These are phyloP conservation scores for Channa striata DNA, from an alignment of 2,797 vertebrate species.

Conservation along the genomic window DNA sequence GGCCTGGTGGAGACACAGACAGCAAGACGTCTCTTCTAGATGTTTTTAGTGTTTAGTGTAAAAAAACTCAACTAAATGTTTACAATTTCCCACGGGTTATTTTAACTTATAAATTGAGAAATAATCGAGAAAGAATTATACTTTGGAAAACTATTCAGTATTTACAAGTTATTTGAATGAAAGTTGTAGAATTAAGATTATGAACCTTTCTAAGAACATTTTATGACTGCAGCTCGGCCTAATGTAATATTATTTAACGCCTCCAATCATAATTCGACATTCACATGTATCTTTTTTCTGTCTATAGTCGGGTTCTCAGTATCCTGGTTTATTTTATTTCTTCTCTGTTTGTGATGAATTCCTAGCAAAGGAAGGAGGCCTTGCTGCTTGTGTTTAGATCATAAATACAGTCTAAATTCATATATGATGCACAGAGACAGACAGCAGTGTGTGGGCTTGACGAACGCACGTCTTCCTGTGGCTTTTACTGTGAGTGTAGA, in stretches of 20 bases:
- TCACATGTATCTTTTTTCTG: neutral
- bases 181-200: neutral
- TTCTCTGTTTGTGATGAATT: neutral
- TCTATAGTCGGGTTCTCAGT: neutral
- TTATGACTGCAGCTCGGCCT: neutral
- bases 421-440: neutral
- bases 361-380: neutral
- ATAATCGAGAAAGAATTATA: neutral
- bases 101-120: neutral
- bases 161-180: too few relatives aligned
- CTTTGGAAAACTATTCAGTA: neutral
- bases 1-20: neutral
- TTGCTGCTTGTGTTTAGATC: neutral
- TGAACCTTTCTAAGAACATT: neutral
- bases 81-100: too few relatives aligned
- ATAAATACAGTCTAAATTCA: neutral
- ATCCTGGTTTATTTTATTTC: neutral
- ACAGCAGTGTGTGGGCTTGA: neutral
- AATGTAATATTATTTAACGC: neutral
- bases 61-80: too few relatives aligned
- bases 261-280: neutral
- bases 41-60: neutral
- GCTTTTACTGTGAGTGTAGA: slow-evolving; percentile 36
- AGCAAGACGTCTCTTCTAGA: neutral
- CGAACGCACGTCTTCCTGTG: neutral